Evolutionary conservation across 2,888 invertebrate genomes (phyloP).

Genomic region (Lepidocyrtinus sp.): DNA sequence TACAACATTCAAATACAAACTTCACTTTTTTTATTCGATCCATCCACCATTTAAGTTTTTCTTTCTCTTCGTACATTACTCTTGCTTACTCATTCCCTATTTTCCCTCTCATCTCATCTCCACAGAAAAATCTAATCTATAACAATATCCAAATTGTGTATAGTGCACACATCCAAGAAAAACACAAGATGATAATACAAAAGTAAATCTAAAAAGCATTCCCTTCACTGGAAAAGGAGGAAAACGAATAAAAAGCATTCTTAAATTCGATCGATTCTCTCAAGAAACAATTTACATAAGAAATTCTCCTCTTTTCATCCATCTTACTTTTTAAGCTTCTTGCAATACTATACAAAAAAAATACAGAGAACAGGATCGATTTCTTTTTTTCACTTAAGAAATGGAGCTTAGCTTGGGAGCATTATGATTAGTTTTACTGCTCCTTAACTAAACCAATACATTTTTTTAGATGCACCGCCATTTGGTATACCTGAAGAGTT

Average conservation of each 20-base stretch:
- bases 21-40: slow-evolving; percentile 33
- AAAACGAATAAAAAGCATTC: slow-evolving; percentile 61
- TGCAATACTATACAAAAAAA: too few species aligned
- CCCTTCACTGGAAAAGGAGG: slow-evolving; percentile 41
- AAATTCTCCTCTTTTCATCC: slow-evolving; percentile 67
- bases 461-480: slow-evolving; percentile 11
- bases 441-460: slow-evolving; percentile 41
- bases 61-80: slow-evolving; percentile 23
- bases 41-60: slow-evolving; percentile 31
- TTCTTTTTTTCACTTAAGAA: slow-evolving; percentile 52
- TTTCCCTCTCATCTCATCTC: slow-evolving; percentile 50
- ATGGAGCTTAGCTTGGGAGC: slow-evolving; percentile 46
- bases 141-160: slow-evolving; percentile 37
- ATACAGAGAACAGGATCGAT: slow-evolving; percentile 64
- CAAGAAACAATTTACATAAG: slow-evolving; percentile 70
- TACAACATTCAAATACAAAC: too few species aligned
- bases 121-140: slow-evolving; percentile 56
- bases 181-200: slow-evolving; percentile 18
- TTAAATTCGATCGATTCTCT: slow-evolving; percentile 69
- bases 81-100: slow-evolving; percentile 54
- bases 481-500: too few species aligned
- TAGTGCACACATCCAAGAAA: slow-evolving; percentile 2
- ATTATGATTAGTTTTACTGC: slow-evolving; percentile 43
- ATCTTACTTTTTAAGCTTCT: slow-evolving; percentile 53
- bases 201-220: slow-evolving; percentile 25